These are phyloP conservation scores for Branchinecta lynchi DNA, from an alignment of 1,140 invertebrate genomes.

Conservation along the genomic window DNA sequence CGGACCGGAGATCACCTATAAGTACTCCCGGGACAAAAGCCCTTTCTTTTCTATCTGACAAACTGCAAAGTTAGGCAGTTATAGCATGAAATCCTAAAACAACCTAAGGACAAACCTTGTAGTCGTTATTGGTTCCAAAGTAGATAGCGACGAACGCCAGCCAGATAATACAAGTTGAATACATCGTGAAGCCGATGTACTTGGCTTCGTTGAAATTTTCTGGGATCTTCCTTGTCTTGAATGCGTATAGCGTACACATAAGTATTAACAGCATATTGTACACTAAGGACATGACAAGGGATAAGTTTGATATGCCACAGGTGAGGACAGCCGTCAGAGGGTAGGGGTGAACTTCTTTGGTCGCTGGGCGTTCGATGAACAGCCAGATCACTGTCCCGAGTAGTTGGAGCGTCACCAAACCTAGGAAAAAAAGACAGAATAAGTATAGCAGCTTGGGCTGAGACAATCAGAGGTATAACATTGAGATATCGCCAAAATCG, in stretches of 20 bases:
- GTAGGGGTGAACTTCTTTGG: constrained; percentile 41
- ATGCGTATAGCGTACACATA: constrained; percentile 54
- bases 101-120: constrained; percentile 34
- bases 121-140: constrained; percentile 48
- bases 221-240: constrained; percentile 54
- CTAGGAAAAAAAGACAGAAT: constrained; percentile 30
- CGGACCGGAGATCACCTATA: too few relatives aligned
- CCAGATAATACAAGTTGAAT: constrained; percentile 58
- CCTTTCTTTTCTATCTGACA: too few relatives aligned
- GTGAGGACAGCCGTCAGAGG: constrained; percentile 43
- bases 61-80: too few relatives aligned
- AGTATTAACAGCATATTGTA: constrained; percentile 58
- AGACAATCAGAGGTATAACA: not conserved
- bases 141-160: constrained; percentile 53
- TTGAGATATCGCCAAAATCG: too few relatives aligned
- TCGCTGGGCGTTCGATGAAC: constrained; percentile 44
- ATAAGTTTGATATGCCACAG: constrained; percentile 50
- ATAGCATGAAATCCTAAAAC: not conserved
- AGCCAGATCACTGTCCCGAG: constrained; percentile 47
- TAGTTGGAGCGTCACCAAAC: constrained; percentile 43
- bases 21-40: too few relatives aligned
- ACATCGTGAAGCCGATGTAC: constrained; percentile 56
- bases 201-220: constrained; percentile 57
- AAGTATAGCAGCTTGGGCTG: not conserved
- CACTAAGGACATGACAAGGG: constrained; percentile 50